phyloP scores from a whole-genome alignment of 2,888 invertebrate genomes.

The Meandrusa payeni region DNA sequence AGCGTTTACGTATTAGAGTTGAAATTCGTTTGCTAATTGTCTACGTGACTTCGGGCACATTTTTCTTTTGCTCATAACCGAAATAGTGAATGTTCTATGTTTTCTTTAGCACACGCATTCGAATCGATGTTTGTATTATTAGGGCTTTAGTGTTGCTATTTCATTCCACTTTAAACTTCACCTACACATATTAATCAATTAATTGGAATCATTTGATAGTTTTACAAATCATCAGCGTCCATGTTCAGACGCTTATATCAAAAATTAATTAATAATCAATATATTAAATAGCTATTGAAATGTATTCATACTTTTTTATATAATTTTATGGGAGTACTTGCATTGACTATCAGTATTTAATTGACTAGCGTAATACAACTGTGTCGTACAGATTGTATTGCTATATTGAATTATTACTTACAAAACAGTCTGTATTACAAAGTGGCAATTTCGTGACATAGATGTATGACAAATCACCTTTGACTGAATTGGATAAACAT shows the following conservation, averaged over 20 bases:
- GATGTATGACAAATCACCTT: too few species aligned
- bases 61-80: too few species aligned
- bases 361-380: neutral
- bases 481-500: too few species aligned
- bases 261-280: conserved; percentile 4
- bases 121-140: neutral
- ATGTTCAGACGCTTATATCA: conserved; percentile 11
- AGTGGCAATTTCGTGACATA: neutral
- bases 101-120: too few species aligned
- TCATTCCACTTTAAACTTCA: conserved; percentile 3
- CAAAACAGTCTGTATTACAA: neutral
- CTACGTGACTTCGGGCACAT: conserved; percentile 9
- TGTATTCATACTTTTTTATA: conserved; percentile 6
- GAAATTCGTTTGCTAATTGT: conserved; percentile 8
- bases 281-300: conserved; percentile 7
- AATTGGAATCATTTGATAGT: neutral
- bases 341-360: conserved; percentile 14
- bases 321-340: conserved; percentile 19
- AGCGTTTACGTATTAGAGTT: conserved; percentile 5
- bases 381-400: conserved; percentile 2
- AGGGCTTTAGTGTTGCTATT: neutral
- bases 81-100: too few species aligned
- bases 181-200: neutral
- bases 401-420: neutral
- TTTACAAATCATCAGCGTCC: conserved; percentile 5